phyloP scores from a whole-genome alignment of 1,140 invertebrate genomes.

The Stegodyphus dumicola region DNA sequence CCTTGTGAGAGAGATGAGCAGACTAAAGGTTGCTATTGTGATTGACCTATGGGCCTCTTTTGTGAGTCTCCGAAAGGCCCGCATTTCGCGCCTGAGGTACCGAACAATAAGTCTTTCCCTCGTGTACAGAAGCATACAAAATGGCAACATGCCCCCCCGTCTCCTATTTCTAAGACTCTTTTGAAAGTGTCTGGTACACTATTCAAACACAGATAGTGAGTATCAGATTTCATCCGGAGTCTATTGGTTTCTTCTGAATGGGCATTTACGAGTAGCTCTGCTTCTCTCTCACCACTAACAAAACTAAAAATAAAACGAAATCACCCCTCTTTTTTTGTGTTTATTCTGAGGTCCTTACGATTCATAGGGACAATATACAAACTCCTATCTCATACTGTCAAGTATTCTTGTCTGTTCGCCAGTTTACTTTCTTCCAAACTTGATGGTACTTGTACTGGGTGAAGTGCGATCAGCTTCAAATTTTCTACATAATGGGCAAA shows the following conservation, averaged over 20 bases:
- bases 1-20: too few species aligned
- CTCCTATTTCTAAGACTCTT: background rate
- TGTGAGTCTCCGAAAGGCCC: constrained; percentile 16
- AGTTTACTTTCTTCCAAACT: too few species aligned
- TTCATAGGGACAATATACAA: too few species aligned
- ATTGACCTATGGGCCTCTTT: constrained; percentile 3
- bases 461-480: too few species aligned
- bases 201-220: constrained; percentile 42
- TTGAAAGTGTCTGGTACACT: constrained; percentile 44
- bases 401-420: too few species aligned
- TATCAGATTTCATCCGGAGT: constrained; percentile 54
- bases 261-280: constrained; percentile 47
- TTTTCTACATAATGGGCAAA: too few species aligned
- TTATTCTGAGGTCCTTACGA: too few species aligned
- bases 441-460: too few species aligned
- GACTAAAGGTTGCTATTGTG: constrained; percentile 24
- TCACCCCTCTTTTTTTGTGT: constrained; percentile 1
- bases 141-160: constrained; percentile 28
- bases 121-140: constrained; percentile 25
- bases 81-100: constrained; percentile 2
- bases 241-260: constrained; percentile 26
- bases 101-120: constrained; percentile 12
- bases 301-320: constrained; percentile 2
- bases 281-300: background rate
- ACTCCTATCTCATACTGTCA: too few species aligned